Percentiles rank a stretch among this genome's conserved stretches.
Evolutionary conservation across 2,113 vertebrate species (phyloP).

Genomic region (Phalacrocorax pelagicus): DNA sequence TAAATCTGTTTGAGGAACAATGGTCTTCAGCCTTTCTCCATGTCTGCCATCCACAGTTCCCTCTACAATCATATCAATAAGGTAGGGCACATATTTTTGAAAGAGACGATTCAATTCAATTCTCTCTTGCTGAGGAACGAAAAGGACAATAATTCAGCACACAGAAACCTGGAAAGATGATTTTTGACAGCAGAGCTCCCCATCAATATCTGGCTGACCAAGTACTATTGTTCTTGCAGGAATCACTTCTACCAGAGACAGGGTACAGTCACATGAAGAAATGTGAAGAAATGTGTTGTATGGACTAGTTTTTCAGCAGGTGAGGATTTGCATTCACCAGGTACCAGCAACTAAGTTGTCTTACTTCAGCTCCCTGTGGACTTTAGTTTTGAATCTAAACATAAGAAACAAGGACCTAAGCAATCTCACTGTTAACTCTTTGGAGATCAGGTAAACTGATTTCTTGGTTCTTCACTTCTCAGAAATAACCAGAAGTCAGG

Average conservation of each 20-base stretch:
- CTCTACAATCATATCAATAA: slow-evolving; percentile 89
- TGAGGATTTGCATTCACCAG: not conserved
- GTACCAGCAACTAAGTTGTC: not conserved
- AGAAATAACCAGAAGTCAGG: not conserved
- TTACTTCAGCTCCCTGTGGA: not conserved
- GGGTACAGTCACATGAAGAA: not conserved
- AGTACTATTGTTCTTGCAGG: not conserved
- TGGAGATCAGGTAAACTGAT: not conserved
- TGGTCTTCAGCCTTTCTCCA: slow-evolving; percentile 84
- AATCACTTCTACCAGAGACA: not conserved
- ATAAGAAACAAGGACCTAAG: not conserved
- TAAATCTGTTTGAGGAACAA: slow-evolving; percentile 91
- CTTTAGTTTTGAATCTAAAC: not conserved
- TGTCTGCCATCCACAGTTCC: slow-evolving; percentile 86
- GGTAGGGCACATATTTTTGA: slow-evolving; percentile 87
- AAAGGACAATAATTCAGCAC: not conserved
- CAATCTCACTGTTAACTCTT: not conserved
- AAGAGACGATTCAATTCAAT: slow-evolving; percentile 78
- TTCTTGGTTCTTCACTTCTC: not conserved
- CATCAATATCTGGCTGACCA: not conserved
- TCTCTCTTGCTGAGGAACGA: slow-evolving; percentile 72
- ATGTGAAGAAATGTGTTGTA: not conserved
- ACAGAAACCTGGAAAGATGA: not conserved
- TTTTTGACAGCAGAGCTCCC: not conserved
- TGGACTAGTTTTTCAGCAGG: not conserved